Evolutionary conservation across 2,888 invertebrate species (phyloP).

Genomic region (Catocala sponsa): DNA sequence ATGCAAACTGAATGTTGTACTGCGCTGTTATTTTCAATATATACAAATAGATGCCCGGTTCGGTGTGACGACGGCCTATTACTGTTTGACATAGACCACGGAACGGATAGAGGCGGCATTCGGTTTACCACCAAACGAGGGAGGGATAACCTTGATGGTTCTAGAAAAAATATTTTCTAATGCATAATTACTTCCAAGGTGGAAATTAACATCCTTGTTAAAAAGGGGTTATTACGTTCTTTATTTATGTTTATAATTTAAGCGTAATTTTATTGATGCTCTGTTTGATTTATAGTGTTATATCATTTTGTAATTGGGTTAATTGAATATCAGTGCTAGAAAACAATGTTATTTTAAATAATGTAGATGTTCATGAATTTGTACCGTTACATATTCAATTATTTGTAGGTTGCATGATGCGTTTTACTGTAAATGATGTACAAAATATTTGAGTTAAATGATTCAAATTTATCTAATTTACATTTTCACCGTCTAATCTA

Average conservation of each 20-base stretch:
- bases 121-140: conserved; percentile 20
- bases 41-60: conserved; percentile 31
- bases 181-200: conserved; percentile 42
- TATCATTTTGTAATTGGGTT: no score
- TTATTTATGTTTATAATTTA: not conserved
- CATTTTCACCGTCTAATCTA: no score
- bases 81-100: conserved; percentile 54
- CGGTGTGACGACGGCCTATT: conserved; percentile 39
- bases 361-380: no score
- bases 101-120: conserved; percentile 50
- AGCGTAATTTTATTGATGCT: not conserved
- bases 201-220: conserved; percentile 38
- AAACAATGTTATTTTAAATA: no score
- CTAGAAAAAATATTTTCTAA: conserved; percentile 40
- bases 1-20: conserved; percentile 28
- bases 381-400: no score
- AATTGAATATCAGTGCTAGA: no score
- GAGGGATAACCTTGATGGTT: conserved; percentile 49
- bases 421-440: no score
- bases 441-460: no score
- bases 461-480: no score
- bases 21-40: conserved; percentile 24
- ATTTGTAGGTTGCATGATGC: no score
- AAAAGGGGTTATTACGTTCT: conserved; percentile 7
- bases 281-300: not conserved